Percentiles rank a stretch among this genome's conserved stretches.
phyloP scores from a whole-genome alignment of 2,888 invertebrate species.

The Pandemis cinnamomeana region DNA sequence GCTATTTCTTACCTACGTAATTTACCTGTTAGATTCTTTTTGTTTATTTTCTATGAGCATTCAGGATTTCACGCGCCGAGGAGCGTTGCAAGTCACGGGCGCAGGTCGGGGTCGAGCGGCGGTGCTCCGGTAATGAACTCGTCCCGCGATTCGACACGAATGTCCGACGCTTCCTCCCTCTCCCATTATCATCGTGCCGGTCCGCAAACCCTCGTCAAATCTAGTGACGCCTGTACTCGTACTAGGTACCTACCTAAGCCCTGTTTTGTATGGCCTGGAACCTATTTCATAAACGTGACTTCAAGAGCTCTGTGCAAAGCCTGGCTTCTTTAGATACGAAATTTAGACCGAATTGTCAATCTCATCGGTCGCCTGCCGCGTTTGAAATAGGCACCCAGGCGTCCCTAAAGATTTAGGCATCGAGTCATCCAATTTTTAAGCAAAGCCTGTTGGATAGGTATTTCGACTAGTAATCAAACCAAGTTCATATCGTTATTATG shows the following conservation, averaged over 20 bases:
- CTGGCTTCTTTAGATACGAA: too few relatives aligned
- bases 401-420: too few relatives aligned
- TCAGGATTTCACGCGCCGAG: conserved; percentile 69
- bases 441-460: too few relatives aligned
- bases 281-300: too few relatives aligned
- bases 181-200: conserved; percentile 56
- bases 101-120: conserved; percentile 46
- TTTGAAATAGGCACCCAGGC: too few relatives aligned
- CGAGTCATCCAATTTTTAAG: too few relatives aligned
- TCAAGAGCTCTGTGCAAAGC: too few relatives aligned
- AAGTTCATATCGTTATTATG: not conserved
- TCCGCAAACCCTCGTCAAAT: conserved; percentile 55
- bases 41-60: conserved; percentile 51
- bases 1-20: not conserved
- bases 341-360: too few relatives aligned
- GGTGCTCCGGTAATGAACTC: conserved; percentile 64
- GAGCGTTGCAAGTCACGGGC: conserved; percentile 60
- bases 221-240: not conserved
- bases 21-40: not conserved
- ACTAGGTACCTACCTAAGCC: not conserved
- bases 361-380: too few relatives aligned
- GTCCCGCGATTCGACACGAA: conserved; percentile 71
- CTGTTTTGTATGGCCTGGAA: not conserved
- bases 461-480: not conserved
- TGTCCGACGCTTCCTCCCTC: conserved; percentile 67